Conservation (phyloP, 1,140 invertebrate species). For the Andrena cerasifolii region DNA sequence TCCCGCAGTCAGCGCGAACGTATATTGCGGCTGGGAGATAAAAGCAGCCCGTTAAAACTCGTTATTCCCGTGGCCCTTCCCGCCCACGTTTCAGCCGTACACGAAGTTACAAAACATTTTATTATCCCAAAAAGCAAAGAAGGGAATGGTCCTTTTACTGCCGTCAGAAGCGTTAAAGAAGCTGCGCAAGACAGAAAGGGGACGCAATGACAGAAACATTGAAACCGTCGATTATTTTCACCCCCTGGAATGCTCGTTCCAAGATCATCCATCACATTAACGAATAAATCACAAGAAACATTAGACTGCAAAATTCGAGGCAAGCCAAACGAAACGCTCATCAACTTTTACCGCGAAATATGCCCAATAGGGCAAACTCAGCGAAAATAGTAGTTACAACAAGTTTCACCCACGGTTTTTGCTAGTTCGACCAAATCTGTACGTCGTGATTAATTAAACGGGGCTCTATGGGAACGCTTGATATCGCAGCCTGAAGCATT, state of each 20-base stretch:
- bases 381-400: not conserved
- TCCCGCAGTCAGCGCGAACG: not conserved
- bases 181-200: not conserved
- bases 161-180: not conserved
- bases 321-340: too few relatives aligned
- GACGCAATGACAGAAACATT: not conserved
- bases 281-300: too few relatives aligned
- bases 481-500: not conserved
- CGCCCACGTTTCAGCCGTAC: not conserved
- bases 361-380: too few relatives aligned
- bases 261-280: too few relatives aligned
- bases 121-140: not conserved
- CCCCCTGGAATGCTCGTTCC: too few relatives aligned
- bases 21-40: conserved; percentile 6
- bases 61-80: conserved; percentile 10
- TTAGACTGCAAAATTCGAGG: too few relatives aligned
- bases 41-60: conserved; percentile 23
- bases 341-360: too few relatives aligned
- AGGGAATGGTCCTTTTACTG: not conserved
- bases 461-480: not conserved
- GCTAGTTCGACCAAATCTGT: not conserved
- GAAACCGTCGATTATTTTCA: not conserved
- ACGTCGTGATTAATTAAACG: not conserved
- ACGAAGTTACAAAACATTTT: conserved; percentile 11
- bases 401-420: not conserved